Percentiles rank a stretch among this genome's conserved stretches.
Conservation (phyloP, 2,113 vertebrate genomes). For the Cacatua alba region DNA sequence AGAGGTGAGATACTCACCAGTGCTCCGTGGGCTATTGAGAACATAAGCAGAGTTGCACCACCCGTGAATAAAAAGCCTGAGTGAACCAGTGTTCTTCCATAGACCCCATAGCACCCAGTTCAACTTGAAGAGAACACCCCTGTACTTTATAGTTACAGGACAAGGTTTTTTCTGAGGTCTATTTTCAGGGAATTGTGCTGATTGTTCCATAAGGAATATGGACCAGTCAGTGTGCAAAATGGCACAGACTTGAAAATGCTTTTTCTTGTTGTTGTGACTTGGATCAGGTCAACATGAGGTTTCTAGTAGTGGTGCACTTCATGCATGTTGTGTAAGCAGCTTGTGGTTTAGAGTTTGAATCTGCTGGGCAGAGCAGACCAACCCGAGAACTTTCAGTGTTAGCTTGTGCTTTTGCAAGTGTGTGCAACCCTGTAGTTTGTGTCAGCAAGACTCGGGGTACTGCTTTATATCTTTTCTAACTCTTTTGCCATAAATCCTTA, state of each 20-base stretch:
- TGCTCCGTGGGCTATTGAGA: too few relatives aligned
- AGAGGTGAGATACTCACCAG: background rate
- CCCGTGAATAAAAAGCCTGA: rapidly evolving
- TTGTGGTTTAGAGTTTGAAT: background rate
- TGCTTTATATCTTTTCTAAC: background rate
- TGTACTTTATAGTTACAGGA: background rate
- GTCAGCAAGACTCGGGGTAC: background rate
- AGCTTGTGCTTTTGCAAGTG: background rate
- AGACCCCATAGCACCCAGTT: rapidly evolving
- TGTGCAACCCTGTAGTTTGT: background rate
- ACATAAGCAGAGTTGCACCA: background rate
- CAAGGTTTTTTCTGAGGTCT: background rate
- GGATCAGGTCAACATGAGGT: background rate
- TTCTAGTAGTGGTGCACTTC: rapidly evolving
- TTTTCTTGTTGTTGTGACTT: background rate
- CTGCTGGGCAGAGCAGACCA: background rate
- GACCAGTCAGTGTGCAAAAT: rapidly evolving
- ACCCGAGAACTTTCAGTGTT: background rate
- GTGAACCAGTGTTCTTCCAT: rapidly evolving
- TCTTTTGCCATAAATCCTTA: background rate
- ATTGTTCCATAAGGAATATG: background rate
- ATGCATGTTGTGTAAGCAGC: background rate
- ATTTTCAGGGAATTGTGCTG: background rate
- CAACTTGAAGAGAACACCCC: rapidly evolving
- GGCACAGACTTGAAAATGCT: background rate